Base-by-base conservation (phyloP, 2,113 vertebrate genomes). In the Pholis gunnellus region DNA sequence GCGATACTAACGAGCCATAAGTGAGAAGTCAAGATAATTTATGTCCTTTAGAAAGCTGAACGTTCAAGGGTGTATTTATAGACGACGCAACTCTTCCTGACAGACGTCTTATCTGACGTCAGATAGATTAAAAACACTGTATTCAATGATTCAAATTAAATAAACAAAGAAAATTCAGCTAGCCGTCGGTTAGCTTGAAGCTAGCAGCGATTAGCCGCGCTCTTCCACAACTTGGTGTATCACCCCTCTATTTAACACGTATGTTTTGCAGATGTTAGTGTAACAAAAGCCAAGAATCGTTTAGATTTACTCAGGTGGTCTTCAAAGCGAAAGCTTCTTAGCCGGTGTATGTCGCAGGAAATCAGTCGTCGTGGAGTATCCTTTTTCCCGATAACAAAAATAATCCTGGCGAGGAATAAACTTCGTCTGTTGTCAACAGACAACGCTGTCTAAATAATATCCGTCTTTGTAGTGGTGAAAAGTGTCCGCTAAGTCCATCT, bases 281-380 rank as follows among this genome's bases (percentile, higher is more conserved):
- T 60, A 34, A 56, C 25, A 60, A 6, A 15, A 44, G 13, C 5
- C 18, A 2, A 2, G 14, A 18, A 22, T 18, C 20, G 50, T 59
- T 75, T 2, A 34, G 7, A 25, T 72, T 36, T 31, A 27, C 54
- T 40, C 82, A 42, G 34, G 42, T 46, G 64, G 60, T 84, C 22
- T 70, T 72, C 60, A 70, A n/a, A 56, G 54, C 48, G 70, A 77
- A 73, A 44, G 84, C 72, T 52, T 82, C 46, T 77, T 81, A 83
- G 86, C 88, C 84, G 82, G 77, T 79, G 85, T 80, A 25, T 91
- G 93, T 92, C 93, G 93, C 92, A 94, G 84, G 78, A 89, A 89
- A 81, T 38, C 84, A 57, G 64, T 5, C 84, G 83, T 83, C 46
- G 83, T 79, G 64, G 73, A 81, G 42, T 82, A 65, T 79, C 14